phyloP scores from a whole-genome alignment of 2,888 invertebrate species.

The Pimpla rufipes region DNA sequence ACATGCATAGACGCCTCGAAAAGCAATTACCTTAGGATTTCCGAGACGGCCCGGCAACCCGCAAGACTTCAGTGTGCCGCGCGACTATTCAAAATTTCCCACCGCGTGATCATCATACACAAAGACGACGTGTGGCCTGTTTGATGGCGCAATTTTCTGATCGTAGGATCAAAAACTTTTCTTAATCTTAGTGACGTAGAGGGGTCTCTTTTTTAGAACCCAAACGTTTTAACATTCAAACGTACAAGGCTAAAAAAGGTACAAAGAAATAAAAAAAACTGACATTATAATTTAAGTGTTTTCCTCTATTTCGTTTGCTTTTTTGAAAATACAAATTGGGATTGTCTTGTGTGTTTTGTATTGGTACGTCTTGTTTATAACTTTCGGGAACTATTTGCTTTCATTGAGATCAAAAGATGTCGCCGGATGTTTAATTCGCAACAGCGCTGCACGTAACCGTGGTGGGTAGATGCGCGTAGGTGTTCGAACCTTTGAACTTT shows the following conservation, averaged over 20 bases:
- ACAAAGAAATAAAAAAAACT: no score
- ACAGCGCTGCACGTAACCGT: not conserved
- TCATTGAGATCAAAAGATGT: not conserved
- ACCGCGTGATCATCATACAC: slow-evolving; percentile 21
- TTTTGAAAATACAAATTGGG: not conserved
- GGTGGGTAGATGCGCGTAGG: not conserved
- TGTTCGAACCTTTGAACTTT: slow-evolving; percentile 10
- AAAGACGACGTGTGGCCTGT: not conserved
- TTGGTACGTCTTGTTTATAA: not conserved
- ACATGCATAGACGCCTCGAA: slow-evolving; percentile 42
- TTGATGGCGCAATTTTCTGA: not conserved
- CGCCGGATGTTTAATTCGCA: not conserved
- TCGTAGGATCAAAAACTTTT: not conserved
- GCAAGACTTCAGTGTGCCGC: slow-evolving; percentile 20
- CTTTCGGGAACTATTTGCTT: not conserved
- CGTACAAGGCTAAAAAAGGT: no score
- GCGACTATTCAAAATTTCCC: slow-evolving; percentile 41
- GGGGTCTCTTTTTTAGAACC: no score
- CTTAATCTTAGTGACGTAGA: not conserved
- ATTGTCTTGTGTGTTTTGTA: not conserved
- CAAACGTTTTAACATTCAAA: no score
- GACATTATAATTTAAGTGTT: no score
- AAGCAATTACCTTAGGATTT: slow-evolving; percentile 60
- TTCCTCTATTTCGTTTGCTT: not conserved
- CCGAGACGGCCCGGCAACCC: slow-evolving; percentile 27